These are phyloP conservation scores for Seriola quinqueradiata DNA, from an alignment of 2,113 vertebrate genomes.

Conservation along the genomic window DNA sequence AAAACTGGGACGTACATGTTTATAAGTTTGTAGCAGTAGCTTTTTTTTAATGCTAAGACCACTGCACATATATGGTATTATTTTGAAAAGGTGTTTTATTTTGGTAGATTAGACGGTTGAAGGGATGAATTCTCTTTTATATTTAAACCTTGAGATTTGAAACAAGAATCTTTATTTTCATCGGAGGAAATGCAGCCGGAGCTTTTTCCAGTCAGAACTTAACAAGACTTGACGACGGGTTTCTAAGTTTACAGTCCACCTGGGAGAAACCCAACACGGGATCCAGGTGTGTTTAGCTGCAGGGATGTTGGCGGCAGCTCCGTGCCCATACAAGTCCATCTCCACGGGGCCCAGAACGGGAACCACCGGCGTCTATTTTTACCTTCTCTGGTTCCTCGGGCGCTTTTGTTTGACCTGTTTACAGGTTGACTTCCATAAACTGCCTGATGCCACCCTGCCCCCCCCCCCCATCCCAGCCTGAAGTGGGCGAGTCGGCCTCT, in stretches of 20 bases:
- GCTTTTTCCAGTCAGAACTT: background rate
- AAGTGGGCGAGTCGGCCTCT: slow-evolving; percentile 42
- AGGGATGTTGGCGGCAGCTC: background rate
- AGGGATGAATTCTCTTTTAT: too few relatives aligned
- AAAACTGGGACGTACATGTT: too few relatives aligned
- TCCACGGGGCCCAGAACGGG: slow-evolving; percentile 2
- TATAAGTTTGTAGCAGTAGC: too few relatives aligned
- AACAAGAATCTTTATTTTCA: background rate
- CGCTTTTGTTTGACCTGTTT: slow-evolving; percentile 67
- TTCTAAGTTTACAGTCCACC: background rate
- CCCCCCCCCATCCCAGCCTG: background rate
- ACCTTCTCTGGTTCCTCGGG: slow-evolving; percentile 31
- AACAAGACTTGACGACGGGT: background rate
- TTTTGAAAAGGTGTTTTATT: too few relatives aligned
- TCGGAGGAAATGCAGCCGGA: background rate
- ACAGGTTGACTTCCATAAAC: slow-evolving; percentile 60
- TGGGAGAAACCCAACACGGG: background rate
- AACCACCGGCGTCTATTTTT: slow-evolving; percentile 68
- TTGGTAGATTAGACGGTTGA: too few relatives aligned
- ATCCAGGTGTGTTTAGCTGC: slow-evolving; percentile 3
- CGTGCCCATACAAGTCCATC: slow-evolving; percentile 51
- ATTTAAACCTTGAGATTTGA: too few relatives aligned
- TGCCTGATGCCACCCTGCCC: slow-evolving; percentile 6
- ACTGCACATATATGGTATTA: too few relatives aligned
- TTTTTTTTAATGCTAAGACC: too few relatives aligned